phyloP scores from a whole-genome alignment of 2,797 vertebrate genomes.

The Eremophila alpestris region DNA sequence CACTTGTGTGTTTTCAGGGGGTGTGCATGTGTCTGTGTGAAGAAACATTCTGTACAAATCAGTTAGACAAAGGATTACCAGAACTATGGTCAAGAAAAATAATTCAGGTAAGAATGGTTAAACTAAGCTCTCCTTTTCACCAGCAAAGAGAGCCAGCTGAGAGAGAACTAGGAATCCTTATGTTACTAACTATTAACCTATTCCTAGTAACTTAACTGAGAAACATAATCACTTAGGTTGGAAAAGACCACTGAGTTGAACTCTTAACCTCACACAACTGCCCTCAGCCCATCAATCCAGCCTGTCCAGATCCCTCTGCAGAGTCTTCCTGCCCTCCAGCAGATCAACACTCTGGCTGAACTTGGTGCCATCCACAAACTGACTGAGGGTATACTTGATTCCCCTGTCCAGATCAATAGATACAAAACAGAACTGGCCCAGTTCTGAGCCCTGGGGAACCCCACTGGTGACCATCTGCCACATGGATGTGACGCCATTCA shows the following conservation, averaged over 20 bases:
- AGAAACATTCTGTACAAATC: background rate
- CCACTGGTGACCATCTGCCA: background rate
- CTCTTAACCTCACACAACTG: background rate
- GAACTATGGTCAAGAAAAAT: background rate
- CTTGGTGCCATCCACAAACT: background rate
- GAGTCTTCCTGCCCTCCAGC: background rate
- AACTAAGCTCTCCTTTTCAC: background rate
- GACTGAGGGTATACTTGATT: background rate
- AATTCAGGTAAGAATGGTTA: background rate
- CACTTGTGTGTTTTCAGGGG: rapidly evolving
- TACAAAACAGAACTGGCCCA: background rate
- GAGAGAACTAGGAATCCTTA: background rate
- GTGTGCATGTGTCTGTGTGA: rapidly evolving
- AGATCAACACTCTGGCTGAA: background rate
- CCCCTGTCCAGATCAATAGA: rapidly evolving
- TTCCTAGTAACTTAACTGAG: background rate
- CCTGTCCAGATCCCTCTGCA: background rate
- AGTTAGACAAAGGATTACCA: background rate
- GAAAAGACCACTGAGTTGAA: background rate
- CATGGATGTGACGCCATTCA: background rate
- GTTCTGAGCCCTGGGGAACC: background rate
- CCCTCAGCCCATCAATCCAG: background rate
- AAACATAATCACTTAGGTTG: background rate
- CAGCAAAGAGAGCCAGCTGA: background rate
- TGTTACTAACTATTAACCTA: background rate